phyloP scores from a whole-genome alignment of 1,140 invertebrate genomes.

The Bombus balteatus region DNA sequence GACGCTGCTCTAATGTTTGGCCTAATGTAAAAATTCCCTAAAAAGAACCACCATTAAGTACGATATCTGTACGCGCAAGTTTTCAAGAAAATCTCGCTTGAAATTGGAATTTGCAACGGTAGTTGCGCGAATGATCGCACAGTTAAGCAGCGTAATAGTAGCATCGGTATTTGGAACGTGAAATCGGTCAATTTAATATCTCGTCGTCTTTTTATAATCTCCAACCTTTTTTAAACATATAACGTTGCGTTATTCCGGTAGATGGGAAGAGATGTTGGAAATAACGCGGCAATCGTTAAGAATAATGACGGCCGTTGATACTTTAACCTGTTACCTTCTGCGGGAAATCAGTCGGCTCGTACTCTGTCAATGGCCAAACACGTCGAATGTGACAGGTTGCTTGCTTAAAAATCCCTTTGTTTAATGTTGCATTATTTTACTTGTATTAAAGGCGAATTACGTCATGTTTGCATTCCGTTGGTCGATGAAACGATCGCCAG shows the following conservation, averaged over 20 bases:
- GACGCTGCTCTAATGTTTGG: neutral
- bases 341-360: neutral
- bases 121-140: neutral
- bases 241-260: neutral
- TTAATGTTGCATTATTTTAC: neutral
- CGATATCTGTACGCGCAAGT: too few species aligned
- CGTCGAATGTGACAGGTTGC: neutral
- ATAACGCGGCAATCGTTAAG: neutral
- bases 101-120: conserved; percentile 1
- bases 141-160: neutral
- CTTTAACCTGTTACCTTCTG: neutral
- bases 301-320: neutral
- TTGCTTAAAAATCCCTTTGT: too few species aligned
- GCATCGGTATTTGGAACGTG: conserved; percentile 8
- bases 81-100: neutral
- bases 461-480: neutral
- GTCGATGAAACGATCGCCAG: neutral
- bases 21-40: too few species aligned
- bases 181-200: neutral
- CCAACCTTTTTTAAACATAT: neutral
- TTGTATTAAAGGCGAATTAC: neutral
- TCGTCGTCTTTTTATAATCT: neutral
- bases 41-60: too few species aligned
- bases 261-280: too few species aligned
- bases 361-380: neutral